Evolutionary conservation across 2,113 vertebrate species (phyloP).

Genomic region (Petromus typicus): DNA sequence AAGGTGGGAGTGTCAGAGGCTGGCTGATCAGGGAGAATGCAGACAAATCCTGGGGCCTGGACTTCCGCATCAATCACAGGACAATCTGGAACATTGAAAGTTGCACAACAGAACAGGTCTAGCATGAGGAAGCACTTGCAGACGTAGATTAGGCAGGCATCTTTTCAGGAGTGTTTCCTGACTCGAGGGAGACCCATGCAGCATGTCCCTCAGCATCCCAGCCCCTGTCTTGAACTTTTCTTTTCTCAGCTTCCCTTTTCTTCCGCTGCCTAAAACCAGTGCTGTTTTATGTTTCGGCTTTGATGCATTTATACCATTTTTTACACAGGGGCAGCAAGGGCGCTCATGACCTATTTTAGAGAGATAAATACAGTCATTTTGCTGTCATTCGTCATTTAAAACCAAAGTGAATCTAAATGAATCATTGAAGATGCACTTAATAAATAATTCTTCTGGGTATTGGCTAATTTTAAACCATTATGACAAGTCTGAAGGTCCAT

Average conservation of each 20-base stretch:
- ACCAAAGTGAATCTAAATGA: constrained; percentile 72
- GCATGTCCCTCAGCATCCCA: background rate
- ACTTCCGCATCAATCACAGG: background rate
- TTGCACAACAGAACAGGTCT: background rate
- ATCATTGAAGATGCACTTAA: constrained; percentile 74
- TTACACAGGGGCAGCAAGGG: background rate
- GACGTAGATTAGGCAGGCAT: background rate
- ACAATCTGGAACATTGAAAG: background rate
- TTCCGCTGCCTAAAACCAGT: background rate
- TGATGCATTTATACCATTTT: background rate
- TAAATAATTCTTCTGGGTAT: constrained; percentile 77
- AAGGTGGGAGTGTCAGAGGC: background rate
- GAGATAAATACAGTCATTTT: constrained; percentile 39
- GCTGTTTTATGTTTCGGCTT: background rate
- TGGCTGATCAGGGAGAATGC: background rate
- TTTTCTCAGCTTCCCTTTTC: background rate
- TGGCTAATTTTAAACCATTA: constrained; percentile 80
- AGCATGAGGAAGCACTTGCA: background rate
- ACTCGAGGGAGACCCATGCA: background rate
- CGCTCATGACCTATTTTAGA: background rate
- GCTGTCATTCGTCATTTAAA: constrained; percentile 69
- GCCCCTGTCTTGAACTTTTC: background rate
- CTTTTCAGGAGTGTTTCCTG: constrained; percentile 27
- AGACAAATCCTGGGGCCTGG: background rate
- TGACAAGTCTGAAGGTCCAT: constrained; percentile 79